These are phyloP conservation scores for Paramuricea clavata DNA, from an alignment of 92 coral and sea anemone genomes.

Conservation along the genomic window DNA sequence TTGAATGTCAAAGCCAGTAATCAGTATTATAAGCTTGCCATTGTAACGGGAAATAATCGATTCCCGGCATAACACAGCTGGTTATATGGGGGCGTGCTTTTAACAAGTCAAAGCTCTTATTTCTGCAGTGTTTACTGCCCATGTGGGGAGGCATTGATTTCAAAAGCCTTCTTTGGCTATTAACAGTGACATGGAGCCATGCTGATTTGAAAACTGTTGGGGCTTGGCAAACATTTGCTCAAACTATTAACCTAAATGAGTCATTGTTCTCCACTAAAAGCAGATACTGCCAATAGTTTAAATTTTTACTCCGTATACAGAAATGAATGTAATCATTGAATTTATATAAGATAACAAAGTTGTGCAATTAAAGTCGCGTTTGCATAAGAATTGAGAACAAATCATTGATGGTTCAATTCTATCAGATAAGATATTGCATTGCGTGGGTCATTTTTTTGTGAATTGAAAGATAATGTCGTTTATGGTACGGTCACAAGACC, in stretches of 20 bases:
- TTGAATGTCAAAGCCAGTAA: no score
- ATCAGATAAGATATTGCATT: background rate
- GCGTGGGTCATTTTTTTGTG: background rate
- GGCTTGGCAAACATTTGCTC: slow-evolving; percentile 26
- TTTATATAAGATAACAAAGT: background rate
- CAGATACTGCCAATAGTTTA: background rate
- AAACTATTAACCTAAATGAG: slow-evolving; percentile 16
- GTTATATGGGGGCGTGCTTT: background rate
- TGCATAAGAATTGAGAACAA: background rate
- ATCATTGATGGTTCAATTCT: background rate
- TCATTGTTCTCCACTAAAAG: background rate
- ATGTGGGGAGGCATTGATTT: background rate
- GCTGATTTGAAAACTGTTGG: background rate
- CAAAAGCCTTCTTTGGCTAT: background rate
- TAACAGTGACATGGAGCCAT: background rate
- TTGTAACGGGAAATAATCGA: background rate
- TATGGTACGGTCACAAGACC: no score
- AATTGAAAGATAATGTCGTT: no score
- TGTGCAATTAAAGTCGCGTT: background rate
- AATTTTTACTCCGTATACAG: background rate
- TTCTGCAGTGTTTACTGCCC: background rate
- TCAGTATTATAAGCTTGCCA: background rate
- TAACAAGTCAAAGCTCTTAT: background rate
- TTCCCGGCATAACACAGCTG: background rate
- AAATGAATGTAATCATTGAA: no score